Percentiles rank a stretch among this genome's conserved stretches.
Evolutionary conservation across 2,797 vertebrate species (phyloP).

Genomic region (Tragopan temminckii): DNA sequence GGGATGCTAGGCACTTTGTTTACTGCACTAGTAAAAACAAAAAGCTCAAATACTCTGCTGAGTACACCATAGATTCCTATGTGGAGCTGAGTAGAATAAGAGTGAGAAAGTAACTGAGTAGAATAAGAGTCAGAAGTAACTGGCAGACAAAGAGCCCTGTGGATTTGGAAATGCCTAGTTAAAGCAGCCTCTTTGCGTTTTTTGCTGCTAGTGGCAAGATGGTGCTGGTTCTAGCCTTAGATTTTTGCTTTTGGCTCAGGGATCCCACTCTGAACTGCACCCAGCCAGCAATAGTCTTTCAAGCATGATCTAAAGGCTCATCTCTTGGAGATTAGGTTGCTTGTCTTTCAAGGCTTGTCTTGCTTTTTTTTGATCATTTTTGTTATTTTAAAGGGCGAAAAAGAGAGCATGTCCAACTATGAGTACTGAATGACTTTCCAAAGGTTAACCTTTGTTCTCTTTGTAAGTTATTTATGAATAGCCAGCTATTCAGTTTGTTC

Average conservation of each 20-base stretch:
- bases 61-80: not conserved
- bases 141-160: not conserved
- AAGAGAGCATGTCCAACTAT: not conserved
- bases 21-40: not conserved
- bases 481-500: conserved; percentile 41
- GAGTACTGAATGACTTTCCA: conserved; percentile 37
- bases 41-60: not conserved
- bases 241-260: conserved; percentile 16
- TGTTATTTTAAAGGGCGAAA: conserved; percentile 41
- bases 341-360: conserved; percentile 55
- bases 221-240: not conserved
- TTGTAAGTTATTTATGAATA: conserved; percentile 50
- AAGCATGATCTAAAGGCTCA: conserved; percentile 34
- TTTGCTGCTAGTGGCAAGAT: not conserved
- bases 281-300: conserved; percentile 4
- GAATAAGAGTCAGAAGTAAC: not conserved
- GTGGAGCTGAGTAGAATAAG: not conserved
- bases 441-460: conserved; percentile 36
- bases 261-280: not conserved
- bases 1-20: not conserved
- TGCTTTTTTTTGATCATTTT: conserved; percentile 27
- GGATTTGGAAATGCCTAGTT: not conserved
- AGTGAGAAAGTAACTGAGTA: not conserved
- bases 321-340: conserved; percentile 17
- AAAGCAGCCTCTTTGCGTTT: not conserved